These are phyloP conservation scores for Busseola fusca DNA, from an alignment of 2,888 invertebrate genomes.

Conservation along the genomic window DNA sequence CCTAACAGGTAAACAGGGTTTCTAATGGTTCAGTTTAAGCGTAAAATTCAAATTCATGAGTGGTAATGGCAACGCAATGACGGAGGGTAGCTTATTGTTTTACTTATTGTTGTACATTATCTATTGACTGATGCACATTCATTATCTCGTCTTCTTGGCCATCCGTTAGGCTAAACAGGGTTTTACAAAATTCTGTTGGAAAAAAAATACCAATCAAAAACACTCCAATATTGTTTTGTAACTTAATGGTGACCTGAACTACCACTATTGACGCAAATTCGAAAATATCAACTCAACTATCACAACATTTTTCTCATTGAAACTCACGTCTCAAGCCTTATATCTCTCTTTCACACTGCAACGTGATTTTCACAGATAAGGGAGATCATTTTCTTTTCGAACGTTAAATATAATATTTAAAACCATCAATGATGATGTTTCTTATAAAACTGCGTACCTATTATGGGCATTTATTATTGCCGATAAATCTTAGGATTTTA, in stretches of 20 bases:
- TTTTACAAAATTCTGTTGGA: slow-evolving; percentile 30
- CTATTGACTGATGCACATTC: slow-evolving; percentile 45
- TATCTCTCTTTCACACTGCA: not conserved
- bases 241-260: slow-evolving; percentile 8
- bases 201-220: slow-evolving; percentile 13
- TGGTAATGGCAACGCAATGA: slow-evolving; percentile 35
- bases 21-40: slow-evolving; percentile 70
- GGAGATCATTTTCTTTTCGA: not conserved
- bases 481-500: slow-evolving; percentile 18
- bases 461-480: slow-evolving; percentile 9
- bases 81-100: slow-evolving; percentile 31
- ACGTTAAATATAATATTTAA: not conserved
- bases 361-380: slow-evolving; percentile 4
- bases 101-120: slow-evolving; percentile 41
- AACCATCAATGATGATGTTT: slow-evolving; percentile 10
- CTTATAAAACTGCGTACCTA: slow-evolving; percentile 3
- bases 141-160: slow-evolving; percentile 28
- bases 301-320: not conserved
- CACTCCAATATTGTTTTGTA: slow-evolving; percentile 24
- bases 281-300: slow-evolving; percentile 1
- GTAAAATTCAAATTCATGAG: slow-evolving; percentile 50
- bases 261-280: not conserved
- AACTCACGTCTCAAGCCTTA: not conserved
- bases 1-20: slow-evolving; percentile 83
- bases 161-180: slow-evolving; percentile 42